Evolutionary conservation across 1,140 invertebrate genomes (phyloP).

Genomic region (Planococcus citri): DNA sequence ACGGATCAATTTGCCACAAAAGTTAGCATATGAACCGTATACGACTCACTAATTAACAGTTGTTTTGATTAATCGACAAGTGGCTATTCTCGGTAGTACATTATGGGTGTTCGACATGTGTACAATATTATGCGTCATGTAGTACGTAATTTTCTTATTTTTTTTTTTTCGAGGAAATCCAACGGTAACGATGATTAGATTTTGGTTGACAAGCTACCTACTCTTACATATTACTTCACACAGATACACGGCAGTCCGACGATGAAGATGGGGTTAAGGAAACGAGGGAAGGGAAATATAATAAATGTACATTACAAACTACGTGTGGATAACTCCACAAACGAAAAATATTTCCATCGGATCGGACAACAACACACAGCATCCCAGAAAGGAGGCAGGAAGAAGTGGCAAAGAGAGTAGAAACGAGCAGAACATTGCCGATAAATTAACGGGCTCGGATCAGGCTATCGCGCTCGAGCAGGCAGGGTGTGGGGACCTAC

Average conservation of each 20-base stretch:
- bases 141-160: neutral
- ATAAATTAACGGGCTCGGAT: slow-evolving; percentile 13
- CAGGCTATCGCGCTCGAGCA: too few species aligned
- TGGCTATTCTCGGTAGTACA: neutral
- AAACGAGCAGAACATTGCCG: slow-evolving; percentile 10
- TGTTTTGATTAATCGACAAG: neutral
- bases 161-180: neutral
- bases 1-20: too few species aligned
- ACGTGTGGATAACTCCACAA: neutral
- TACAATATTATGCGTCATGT: neutral
- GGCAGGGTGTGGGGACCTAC: neutral
- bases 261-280: too few species aligned
- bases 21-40: too few species aligned
- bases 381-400: too few species aligned
- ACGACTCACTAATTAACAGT: neutral
- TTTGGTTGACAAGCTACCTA: too few species aligned
- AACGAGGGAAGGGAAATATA: too few species aligned
- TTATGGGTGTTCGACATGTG: neutral
- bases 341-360: neutral
- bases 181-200: too few species aligned
- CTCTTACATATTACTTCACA: too few species aligned
- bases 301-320: too few species aligned
- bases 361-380: neutral
- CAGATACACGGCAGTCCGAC: too few species aligned
- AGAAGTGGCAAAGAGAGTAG: neutral